Evolutionary conservation across 2,888 invertebrate genomes (phyloP).

Genomic region (Laspeyria flexula): DNA sequence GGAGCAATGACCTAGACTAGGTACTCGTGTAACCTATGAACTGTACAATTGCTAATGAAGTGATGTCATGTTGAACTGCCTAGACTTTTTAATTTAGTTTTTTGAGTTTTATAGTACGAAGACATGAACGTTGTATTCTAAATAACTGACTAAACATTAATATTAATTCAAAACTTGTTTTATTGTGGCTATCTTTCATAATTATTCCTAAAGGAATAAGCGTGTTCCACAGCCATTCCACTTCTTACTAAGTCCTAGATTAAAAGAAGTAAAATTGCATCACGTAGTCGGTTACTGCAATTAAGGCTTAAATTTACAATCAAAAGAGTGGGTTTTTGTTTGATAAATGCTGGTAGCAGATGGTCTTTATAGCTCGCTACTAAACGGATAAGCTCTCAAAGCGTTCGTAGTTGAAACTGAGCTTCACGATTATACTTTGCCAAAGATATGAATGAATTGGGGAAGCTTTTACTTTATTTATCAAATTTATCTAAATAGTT

Average conservation of each 20-base stretch:
- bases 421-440: constrained; percentile 11
- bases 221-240: constrained; percentile 1
- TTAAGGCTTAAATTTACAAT: constrained; percentile 45
- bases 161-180: too few species aligned
- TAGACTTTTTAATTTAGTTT: neutral
- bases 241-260: constrained; percentile 18
- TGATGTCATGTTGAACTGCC: neutral
- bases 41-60: neutral
- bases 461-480: too few species aligned
- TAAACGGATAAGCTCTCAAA: constrained; percentile 40
- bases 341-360: constrained; percentile 44
- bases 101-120: neutral
- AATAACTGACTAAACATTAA: too few species aligned
- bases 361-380: constrained; percentile 42
- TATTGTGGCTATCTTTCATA: neutral
- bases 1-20: constrained; percentile 20
- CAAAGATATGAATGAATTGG: too few species aligned
- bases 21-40: constrained; percentile 7
- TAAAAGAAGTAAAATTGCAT: constrained; percentile 26
- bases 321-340: constrained; percentile 43
- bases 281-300: constrained; percentile 24
- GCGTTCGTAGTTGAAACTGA: constrained; percentile 28
- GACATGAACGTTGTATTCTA: too few species aligned
- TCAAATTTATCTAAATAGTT: too few species aligned
- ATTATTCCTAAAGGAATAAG: neutral